These are phyloP conservation scores for Galerucella pusilla DNA, from an alignment of 2,888 invertebrate species.

Conservation along the genomic window DNA sequence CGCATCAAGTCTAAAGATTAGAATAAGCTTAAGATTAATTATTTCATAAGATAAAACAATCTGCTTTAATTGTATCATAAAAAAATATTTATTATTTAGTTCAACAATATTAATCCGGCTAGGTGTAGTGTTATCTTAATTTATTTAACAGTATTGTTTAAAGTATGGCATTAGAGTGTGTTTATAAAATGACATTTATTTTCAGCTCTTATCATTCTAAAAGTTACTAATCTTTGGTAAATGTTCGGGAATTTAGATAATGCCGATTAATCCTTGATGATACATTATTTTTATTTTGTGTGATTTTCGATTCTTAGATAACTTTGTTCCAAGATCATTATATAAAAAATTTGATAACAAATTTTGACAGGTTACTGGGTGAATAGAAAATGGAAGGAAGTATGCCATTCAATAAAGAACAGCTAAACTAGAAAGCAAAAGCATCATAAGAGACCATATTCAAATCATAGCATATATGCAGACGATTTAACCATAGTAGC, in stretches of 20 bases:
- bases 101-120: not conserved
- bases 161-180: conserved; percentile 1
- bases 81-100: conserved; percentile 3
- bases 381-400: too few relatives aligned
- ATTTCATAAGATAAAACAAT: not conserved
- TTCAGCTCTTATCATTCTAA: conserved; percentile 5
- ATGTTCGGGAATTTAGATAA: conserved; percentile 16
- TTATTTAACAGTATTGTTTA: not conserved
- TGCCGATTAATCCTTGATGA: not conserved
- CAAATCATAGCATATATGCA: too few relatives aligned
- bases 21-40: not conserved
- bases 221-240: conserved; percentile 11
- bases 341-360: too few relatives aligned
- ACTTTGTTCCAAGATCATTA: too few relatives aligned
- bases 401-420: too few relatives aligned
- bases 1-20: not conserved
- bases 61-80: conserved; percentile 3
- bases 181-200: conserved; percentile 3
- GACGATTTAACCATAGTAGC: too few relatives aligned
- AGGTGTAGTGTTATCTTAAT: conserved; percentile 5
- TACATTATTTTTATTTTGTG: conserved; percentile 12
- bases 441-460: too few relatives aligned
- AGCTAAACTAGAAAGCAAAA: too few relatives aligned
- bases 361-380: too few relatives aligned
- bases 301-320: not conserved